Percentiles rank a stretch among this genome's conserved stretches.
phyloP scores from a whole-genome alignment of 2,797 vertebrate species.

The Phrynocephalus guinanensis region DNA sequence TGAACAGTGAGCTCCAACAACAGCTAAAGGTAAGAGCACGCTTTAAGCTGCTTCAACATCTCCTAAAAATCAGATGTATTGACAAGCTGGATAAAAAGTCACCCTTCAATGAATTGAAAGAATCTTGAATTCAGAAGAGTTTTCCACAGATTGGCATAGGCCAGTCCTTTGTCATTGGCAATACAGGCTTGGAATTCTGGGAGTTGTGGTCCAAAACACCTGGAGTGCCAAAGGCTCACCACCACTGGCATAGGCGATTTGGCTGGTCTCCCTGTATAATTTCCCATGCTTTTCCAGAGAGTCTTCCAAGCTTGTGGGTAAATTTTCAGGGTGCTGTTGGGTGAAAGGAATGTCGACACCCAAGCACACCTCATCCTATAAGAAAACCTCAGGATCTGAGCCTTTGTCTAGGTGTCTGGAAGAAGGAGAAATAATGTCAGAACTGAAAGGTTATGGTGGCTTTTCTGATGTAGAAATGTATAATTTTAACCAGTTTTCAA shows the following conservation, averaged over 20 bases:
- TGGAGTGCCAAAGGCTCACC: too few species aligned
- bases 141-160: neutral
- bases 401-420: neutral
- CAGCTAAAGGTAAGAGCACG: slow-evolving; percentile 90
- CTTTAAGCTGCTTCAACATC: neutral
- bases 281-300: neutral
- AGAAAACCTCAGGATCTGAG: too few species aligned
- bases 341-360: neutral
- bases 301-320: neutral
- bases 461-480: neutral
- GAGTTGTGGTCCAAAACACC: too few species aligned
- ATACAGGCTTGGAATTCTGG: too few species aligned
- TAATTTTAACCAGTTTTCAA: too few species aligned
- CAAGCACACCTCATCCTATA: neutral
- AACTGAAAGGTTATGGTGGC: neutral
- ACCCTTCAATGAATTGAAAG: neutral
- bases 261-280: neutral
- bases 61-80: neutral
- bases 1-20: slow-evolving; percentile 97
- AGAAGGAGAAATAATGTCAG: neutral
- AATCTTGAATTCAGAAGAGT: neutral
- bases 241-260: neutral
- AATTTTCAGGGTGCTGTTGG: neutral
- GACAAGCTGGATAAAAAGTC: neutral
- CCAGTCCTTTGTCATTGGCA: too few species aligned